Evolutionary conservation across 2,888 invertebrate genomes (phyloP).

Genomic region (Cheiracanthium punctorium): DNA sequence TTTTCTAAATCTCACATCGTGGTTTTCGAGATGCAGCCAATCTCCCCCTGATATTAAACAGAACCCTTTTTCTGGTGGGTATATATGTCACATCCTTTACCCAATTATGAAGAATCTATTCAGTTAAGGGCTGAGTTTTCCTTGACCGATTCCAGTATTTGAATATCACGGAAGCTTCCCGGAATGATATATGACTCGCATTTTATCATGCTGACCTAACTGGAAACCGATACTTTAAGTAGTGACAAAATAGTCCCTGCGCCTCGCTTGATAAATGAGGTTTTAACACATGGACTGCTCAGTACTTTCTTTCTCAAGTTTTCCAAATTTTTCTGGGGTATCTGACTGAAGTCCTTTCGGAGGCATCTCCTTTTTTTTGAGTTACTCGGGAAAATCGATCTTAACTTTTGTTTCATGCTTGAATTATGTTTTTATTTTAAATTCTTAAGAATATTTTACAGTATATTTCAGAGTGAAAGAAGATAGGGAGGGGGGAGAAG

Average conservation of each 20-base stretch:
- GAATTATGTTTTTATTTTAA: not conserved
- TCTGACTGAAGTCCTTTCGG: not conserved
- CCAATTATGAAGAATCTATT: constrained; percentile 48
- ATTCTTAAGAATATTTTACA: too few species aligned
- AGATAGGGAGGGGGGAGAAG: too few species aligned
- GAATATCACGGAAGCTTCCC: constrained; percentile 31
- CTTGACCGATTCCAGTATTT: constrained; percentile 19
- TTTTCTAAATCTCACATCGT: too few species aligned
- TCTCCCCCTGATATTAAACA: constrained; percentile 40
- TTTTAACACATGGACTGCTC: constrained; percentile 56
- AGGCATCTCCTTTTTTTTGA: not conserved
- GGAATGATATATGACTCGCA: constrained; percentile 63
- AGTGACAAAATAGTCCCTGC: constrained; percentile 33
- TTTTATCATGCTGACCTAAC: constrained; percentile 62
- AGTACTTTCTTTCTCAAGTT: constrained; percentile 54
- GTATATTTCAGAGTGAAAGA: too few species aligned
- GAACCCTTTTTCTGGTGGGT: constrained; percentile 34
- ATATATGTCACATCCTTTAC: constrained; percentile 48
- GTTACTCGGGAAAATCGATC: not conserved
- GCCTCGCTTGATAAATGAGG: constrained; percentile 59
- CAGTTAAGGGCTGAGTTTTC: constrained; percentile 47
- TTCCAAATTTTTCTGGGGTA: constrained; percentile 28
- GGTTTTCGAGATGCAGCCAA: too few species aligned
- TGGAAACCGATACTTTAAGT: constrained; percentile 69
- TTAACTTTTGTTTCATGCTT: not conserved